Base-by-base conservation (phyloP, 2,113 vertebrate genomes). In the Podiceps cristatus region DNA sequence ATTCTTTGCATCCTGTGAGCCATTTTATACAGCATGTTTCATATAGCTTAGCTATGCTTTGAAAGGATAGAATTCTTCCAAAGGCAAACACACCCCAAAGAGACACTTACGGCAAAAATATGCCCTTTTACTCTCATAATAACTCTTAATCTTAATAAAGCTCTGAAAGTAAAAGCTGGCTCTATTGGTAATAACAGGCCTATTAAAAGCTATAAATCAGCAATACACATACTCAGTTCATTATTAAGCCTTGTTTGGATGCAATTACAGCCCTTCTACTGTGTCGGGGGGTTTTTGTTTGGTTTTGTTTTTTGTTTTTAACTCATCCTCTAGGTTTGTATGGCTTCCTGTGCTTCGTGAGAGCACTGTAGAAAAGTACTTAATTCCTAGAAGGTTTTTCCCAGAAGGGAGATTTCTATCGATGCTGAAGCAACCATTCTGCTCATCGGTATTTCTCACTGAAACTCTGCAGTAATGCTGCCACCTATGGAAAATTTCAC, bases 401-500 rank as follows among this genome's bases (percentile, higher is more conserved):
- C 55, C 19, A 2, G 7, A 10, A n/a, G 55, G 22, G 31, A 90
- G 23, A 18, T 68, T 77, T 63, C 52, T 20, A 2, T 13, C 0
- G 2, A 7, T 45, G 92, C 80, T 53, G 69, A n/a, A 44, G 42
- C 20, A 2, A 37, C 37, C 28, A 8, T 9, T 13, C 16, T 8
- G 25, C 44, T 76, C 24, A 1, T n/a, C 7, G 9, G 15, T 25
- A 13, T 62, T 42, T 31, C 62, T 47, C 42, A 18, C 50, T 4
- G 29, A 81, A 97, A 95, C 68, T 13, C 78, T 94, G 86, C 84
- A 28, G 79, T 95, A 53, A 93, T 98, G 94, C 97, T 97, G 97
- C 97, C 97, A 96, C 92, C 97, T 98, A 97, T 71, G 81, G 97
- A 91, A 83, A 18, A 2, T 31, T 82, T 44, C 50, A 13, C 45